These are phyloP conservation scores for Scolanthus callimorphus DNA, from an alignment of 92 coral and sea anemone genomes.

Conservation along the genomic window DNA sequence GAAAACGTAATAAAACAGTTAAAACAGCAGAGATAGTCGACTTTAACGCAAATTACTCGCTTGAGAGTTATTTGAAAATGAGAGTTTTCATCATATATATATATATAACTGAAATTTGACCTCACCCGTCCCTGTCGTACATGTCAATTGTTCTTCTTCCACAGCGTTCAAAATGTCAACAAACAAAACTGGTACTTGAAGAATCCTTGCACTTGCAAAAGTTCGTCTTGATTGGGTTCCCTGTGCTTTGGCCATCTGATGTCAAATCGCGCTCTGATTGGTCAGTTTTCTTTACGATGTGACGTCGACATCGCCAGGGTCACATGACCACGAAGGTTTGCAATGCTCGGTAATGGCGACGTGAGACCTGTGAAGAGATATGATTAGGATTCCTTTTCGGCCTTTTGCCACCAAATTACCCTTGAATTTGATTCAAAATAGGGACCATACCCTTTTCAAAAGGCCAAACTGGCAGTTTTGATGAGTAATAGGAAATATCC, in stretches of 20 bases:
- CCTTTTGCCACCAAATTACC: conserved; percentile 68
- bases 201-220: background rate
- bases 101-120: no score
- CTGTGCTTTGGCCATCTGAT: conserved; percentile 45
- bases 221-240: conserved; percentile 20
- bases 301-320: conserved; percentile 71
- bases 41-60: no score
- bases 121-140: no score
- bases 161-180: no score
- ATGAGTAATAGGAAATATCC: conserved; percentile 99
- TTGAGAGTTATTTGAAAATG: no score
- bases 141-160: no score
- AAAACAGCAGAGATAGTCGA: no score
- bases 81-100: no score
- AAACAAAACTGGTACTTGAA: no score
- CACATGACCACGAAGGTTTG: conserved; percentile 90
- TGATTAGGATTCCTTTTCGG: conserved; percentile 66
- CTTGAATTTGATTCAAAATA: conserved; percentile 48
- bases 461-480: conserved; percentile 99
- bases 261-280: conserved; percentile 56
- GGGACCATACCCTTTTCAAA: conserved; percentile 89
- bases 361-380: conserved; percentile 82
- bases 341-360: conserved; percentile 95
- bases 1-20: no score
- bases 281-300: conserved; percentile 25